Evolutionary conservation across 1,140 invertebrate species (phyloP), one percentile per base, ranked within the genome.

Genomic region (Drosophila nikananu): DNA sequence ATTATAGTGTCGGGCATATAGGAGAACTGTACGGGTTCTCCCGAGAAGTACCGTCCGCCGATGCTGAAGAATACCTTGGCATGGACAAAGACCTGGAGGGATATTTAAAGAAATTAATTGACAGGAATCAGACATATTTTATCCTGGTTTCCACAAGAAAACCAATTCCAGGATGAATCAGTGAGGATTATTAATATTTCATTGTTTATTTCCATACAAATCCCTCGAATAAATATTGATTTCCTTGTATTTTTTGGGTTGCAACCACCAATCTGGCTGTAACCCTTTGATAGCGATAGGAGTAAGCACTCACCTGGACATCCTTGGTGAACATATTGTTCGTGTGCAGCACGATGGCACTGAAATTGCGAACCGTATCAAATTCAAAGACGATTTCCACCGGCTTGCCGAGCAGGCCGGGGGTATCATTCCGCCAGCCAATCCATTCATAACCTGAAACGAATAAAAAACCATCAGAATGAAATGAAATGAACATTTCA

Each of bases 361-460:
- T 95, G 93, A 98, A 98, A 89, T 98, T 97, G 49, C 97, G 94
- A 10, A 96, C 93, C 37, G 94, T 94, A 74, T 96, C 95, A 93
- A 98, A 98, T 92, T 97, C 95, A 91, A 98, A 97, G n/a, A 95
- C 93, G 60, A 97, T 95, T 92, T 96, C 95, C 9, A 97, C 92
- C 21, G 94, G 94, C 77, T 94, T 94, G 37, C 95, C 95, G 57
- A 95, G 42, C 48, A 92, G 93, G 9, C 94, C 93, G 67, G 93
- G 93, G 27, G 95, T 94, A 59, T 96, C 95, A 92, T 97, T 96
- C 65, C 94, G 95, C 98, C 98, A 98, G 37, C 97, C 98, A 42
- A 98, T 96, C 98, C 98, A 98, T 78, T 97, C 95, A 74, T 96
- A 97, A 68, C 96, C 97, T 94, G 94, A 58, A 65, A 58, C 66